Base-by-base conservation (phyloP, 2,888 invertebrate species). In the Parasteatoda lunata region DNA sequence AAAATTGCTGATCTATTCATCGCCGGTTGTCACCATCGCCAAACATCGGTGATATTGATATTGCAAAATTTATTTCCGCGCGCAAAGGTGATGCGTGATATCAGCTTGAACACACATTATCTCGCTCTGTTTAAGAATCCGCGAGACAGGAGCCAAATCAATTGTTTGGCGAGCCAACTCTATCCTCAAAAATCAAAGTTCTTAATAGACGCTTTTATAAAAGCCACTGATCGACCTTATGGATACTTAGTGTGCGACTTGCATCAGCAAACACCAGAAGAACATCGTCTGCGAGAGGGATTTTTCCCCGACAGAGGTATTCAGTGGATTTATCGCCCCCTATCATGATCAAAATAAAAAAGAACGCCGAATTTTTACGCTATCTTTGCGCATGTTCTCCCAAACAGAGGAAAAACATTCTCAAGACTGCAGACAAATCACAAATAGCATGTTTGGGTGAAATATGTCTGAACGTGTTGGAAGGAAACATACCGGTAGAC, bases 91-190 rank as follows among this genome's bases (percentile, higher is more conserved):
- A 87, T 87, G 82, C 30, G 72, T 5, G 77, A 77, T 45, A 86
- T 81, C 2, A 81, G 77, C 48, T 49, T 86, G 11, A 86, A 86
- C 49, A 47, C 86, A 0, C 79, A 84, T 52, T 80, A 80, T 9
- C 75, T 85, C 15, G 79, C 82, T 59, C 52, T 84, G 48, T 88
- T 88, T 68, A 88, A 84, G 69, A 83, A 83, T 71, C 49, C 82
- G 5, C 54, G 85, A 0, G 82, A 86, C 59, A 65, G 54, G 45
- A 83, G 30, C 13, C 83, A 88, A 72, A 76, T 83, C n/a, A 79
- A 69, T 68, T 81, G 79, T 64, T 71, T 86, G n/a, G 69, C 76
- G 4, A 11, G 83, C 0, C 84, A 83, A 47, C 30, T 72, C 9
- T 82, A 72, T 45, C 83, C 83, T 4, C 15, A 54, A 3, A 88